A percentile compares a stretch with the other conserved stretches of the same genome.
phyloP scores from a whole-genome alignment of 2,797 vertebrate species.

The Enteromius anoplus region DNA sequence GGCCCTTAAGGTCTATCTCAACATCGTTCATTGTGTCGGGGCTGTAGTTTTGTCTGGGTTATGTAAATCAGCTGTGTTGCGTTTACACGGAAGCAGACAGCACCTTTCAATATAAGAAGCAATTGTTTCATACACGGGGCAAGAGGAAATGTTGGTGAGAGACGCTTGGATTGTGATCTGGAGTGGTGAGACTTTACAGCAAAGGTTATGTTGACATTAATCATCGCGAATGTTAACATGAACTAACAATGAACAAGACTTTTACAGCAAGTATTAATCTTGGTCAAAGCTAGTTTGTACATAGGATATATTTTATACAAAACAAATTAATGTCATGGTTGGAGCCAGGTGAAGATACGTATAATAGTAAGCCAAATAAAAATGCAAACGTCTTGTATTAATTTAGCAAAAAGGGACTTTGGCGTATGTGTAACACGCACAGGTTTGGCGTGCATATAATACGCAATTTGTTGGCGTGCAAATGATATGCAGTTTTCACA shows the following conservation, averaged over 20 bases:
- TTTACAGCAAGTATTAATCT: background rate
- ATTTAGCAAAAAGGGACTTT: too few relatives aligned
- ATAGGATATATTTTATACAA: background rate
- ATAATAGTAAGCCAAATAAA: too few relatives aligned
- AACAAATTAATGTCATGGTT: background rate
- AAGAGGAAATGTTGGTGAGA: slow-evolving; percentile 11
- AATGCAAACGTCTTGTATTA: too few relatives aligned
- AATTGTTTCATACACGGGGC: slow-evolving; percentile 28
- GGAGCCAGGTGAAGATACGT: too few relatives aligned
- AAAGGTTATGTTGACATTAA: background rate
- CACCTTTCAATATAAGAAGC: slow-evolving; percentile 62
- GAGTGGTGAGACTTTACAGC: background rate
- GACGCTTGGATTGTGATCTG: background rate
- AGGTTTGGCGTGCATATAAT: too few relatives aligned
- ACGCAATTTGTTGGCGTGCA: too few relatives aligned
- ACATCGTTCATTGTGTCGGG: slow-evolving; percentile 29
- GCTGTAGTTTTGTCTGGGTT: slow-evolving; percentile 57
- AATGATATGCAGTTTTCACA: too few relatives aligned
- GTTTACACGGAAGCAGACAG: slow-evolving; percentile 61
- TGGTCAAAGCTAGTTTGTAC: background rate
- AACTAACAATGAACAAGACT: background rate
- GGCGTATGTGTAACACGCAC: too few relatives aligned
- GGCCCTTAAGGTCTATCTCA: slow-evolving; percentile 41
- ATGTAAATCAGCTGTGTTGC: slow-evolving; percentile 67
- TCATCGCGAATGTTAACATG: background rate